Evolutionary conservation across 1,140 invertebrate genomes (phyloP).

Genomic region (Leptopilina boulardi): DNA sequence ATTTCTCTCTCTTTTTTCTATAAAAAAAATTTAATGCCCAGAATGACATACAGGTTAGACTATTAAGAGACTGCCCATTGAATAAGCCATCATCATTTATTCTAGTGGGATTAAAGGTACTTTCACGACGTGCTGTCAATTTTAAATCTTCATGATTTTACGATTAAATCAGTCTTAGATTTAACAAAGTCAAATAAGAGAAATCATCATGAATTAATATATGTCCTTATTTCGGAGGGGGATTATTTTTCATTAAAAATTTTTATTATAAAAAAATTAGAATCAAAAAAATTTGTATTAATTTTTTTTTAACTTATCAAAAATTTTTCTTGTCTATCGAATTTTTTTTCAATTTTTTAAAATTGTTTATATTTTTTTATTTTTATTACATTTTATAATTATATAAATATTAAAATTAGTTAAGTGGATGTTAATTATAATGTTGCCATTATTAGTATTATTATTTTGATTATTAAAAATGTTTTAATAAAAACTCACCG

Average conservation of each 20-base stretch:
- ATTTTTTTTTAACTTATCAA: too few relatives aligned
- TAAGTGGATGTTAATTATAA: background rate
- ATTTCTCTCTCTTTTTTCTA: background rate
- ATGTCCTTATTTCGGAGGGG: background rate
- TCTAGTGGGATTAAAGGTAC: conserved; percentile 17
- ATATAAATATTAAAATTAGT: too few relatives aligned
- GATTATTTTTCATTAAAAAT: background rate
- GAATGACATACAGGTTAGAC: background rate
- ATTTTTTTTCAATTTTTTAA: too few relatives aligned
- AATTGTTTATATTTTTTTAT: too few relatives aligned
- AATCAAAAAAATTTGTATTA: background rate
- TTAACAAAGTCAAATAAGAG: background rate
- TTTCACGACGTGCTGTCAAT: conserved; percentile 29
- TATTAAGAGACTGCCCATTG: conserved; percentile 5
- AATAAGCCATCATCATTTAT: conserved; percentile 3
- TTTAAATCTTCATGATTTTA: background rate
- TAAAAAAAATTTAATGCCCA: background rate
- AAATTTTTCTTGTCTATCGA: too few relatives aligned
- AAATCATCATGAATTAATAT: background rate
- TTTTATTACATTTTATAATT: too few relatives aligned
- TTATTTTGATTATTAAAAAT: background rate
- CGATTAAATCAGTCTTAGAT: background rate
- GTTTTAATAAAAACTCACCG: background rate
- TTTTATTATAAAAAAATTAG: background rate
- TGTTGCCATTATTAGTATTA: background rate